A percentile compares a stretch with the other conserved stretches of the same genome.
phyloP scores from a whole-genome alignment of 2,888 invertebrate genomes.

The Stictocephala bisonia region DNA sequence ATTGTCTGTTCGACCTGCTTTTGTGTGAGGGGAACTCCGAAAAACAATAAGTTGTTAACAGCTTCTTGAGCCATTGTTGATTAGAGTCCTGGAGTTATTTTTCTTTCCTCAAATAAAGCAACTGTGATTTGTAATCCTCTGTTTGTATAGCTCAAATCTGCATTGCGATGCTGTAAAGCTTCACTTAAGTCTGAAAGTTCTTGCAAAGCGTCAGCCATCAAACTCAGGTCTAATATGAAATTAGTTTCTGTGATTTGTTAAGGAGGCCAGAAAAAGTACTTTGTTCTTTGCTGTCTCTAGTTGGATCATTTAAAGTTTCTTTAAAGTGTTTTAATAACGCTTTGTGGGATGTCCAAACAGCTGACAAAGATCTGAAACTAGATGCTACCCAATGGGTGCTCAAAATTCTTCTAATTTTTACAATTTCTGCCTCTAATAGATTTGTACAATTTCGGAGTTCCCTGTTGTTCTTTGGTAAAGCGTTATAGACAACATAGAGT shows the following conservation, averaged over 20 bases:
- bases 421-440: background rate
- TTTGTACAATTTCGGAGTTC: background rate
- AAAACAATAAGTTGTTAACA: background rate
- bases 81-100: constrained; percentile 9
- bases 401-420: constrained; percentile 13
- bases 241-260: background rate
- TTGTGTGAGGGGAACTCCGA: constrained; percentile 1
- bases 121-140: background rate
- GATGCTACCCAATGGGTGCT: constrained; percentile 1
- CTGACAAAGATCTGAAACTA: constrained; percentile 12
- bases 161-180: constrained; percentile 17
- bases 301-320: background rate
- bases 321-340: constrained; percentile 9
- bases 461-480: background rate
- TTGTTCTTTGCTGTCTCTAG: too few relatives aligned
- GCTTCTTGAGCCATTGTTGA: constrained; percentile 25
- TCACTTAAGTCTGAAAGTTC: constrained; percentile 29
- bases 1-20: too few relatives aligned
- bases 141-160: constrained; percentile 19
- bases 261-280: background rate
- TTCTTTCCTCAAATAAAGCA: background rate
- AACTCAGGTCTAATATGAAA: background rate
- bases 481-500: constrained; percentile 4
- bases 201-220: constrained; percentile 29
- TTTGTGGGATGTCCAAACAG: background rate